Evolutionary conservation across 2,888 invertebrate genomes (phyloP), one percentile per base, ranked within the genome.

Genomic region (Galerucella nymphaeae): DNA sequence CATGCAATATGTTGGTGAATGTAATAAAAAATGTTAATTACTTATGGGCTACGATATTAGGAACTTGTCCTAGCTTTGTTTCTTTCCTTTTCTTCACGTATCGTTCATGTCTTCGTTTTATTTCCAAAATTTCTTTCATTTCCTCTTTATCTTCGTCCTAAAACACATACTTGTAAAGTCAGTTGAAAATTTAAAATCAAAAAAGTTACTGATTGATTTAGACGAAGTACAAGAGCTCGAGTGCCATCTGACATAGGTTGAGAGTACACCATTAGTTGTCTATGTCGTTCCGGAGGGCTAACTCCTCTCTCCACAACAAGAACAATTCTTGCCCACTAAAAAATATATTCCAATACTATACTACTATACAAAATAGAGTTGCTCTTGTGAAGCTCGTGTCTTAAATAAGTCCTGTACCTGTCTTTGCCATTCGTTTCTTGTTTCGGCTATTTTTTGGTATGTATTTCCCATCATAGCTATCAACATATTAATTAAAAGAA

Each of bases 391-490:
- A n/a, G n/a, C n/a, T n/a, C n/a, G n/a, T n/a, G n/a, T 23, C 42
- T 10, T 42, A 55, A 30, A 16, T 20, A 41, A 38, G 10, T 38
- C 42, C 3, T 18, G 13, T 86, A 93, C 93, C 89, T 94, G 94
- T 83, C 99, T 88, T 86, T 98, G 97, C 98, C 98, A 99, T 86
- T 99, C 98, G 85, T 98, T 98, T 79, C 96, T 91, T 0, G 98
- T 97, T 87, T 98, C 97, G 0, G 97, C 97, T 80, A 99, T 98
- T 88, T 97, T 96, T 86, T 97, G 97, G 85, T 99, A 99, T 3
- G 99, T 99, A 86, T 98, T 98, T 0, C 98, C 99, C 99, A 99
- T 99, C 98, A 99, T 99, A 76, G 98, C 98, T 83, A 99, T 99
- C 87, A 99, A 89, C 96, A 99, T 97, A 89, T 99, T 99, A 66